A percentile compares a stretch with the other conserved stretches of the same genome.
These are phyloP conservation scores for Rhagologus leucostigma DNA, from an alignment of 2,113 vertebrate species.

Conservation along the genomic window DNA sequence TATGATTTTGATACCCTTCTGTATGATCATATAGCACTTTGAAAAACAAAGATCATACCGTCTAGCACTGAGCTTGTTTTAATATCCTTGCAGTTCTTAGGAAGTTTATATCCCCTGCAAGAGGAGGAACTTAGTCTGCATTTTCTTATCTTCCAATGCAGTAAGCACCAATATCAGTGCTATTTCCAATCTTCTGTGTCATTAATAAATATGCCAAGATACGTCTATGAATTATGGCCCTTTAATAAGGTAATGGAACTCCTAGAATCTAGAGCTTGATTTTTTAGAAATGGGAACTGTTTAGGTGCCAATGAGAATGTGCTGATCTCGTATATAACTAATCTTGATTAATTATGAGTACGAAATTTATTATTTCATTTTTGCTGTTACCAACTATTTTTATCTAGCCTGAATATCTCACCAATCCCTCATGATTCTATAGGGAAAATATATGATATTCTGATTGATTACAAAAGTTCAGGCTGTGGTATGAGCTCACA, in stretches of 20 bases:
- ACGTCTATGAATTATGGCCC: background rate
- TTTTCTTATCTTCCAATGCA: constrained; percentile 9
- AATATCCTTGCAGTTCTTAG: background rate
- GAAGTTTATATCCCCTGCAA: background rate
- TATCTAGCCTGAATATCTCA: background rate
- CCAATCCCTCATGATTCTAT: background rate
- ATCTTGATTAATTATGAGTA: background rate
- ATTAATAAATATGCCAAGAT: constrained; percentile 51
- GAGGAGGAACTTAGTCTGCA: background rate
- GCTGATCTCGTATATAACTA: background rate
- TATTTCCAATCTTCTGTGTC: constrained; percentile 9
- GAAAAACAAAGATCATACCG: background rate
- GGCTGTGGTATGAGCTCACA: background rate
- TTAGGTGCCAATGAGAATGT: background rate
- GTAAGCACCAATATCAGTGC: background rate
- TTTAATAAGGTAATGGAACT: constrained; percentile 41
- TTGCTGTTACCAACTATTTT: background rate
- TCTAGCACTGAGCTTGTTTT: background rate
- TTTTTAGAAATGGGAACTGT: background rate
- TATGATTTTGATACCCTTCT: background rate
- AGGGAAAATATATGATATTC: background rate
- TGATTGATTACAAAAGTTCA: background rate
- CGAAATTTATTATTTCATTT: background rate
- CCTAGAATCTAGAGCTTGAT: background rate
- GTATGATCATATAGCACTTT: background rate